phyloP scores from a whole-genome alignment of 2,113 vertebrate genomes.

The Asarcornis scutulata region DNA sequence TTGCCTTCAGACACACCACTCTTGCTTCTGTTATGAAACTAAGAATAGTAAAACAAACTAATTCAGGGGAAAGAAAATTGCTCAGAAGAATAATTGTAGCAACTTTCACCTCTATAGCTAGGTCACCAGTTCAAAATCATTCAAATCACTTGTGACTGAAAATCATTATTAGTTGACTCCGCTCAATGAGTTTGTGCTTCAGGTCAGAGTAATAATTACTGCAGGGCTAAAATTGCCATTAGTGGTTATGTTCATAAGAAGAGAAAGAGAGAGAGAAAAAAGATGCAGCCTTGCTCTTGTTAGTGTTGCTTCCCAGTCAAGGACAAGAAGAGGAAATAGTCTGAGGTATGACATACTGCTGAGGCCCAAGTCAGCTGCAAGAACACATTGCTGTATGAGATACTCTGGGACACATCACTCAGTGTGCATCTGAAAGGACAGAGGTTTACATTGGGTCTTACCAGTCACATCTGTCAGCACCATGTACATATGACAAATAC shows the following conservation, averaged over 20 bases:
- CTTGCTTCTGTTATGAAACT: constrained; percentile 3
- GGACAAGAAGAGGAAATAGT: not conserved
- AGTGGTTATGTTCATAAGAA: constrained; percentile 9
- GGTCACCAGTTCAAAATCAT: constrained; percentile 58
- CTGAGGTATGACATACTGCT: not conserved
- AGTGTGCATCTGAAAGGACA: not conserved
- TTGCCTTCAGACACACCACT: constrained; percentile 8
- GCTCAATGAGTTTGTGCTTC: constrained; percentile 47
- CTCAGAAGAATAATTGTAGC: constrained; percentile 54
- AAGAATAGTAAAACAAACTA: constrained; percentile 40
- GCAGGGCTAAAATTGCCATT: constrained; percentile 22
- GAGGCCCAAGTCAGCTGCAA: not conserved
- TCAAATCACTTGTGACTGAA: constrained; percentile 63
- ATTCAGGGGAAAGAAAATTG: constrained; percentile 30
- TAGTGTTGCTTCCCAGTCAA: not conserved
- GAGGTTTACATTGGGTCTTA: not conserved
- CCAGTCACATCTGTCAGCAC: not conserved
- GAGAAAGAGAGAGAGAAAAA: not conserved
- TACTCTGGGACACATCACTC: not conserved
- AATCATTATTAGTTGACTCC: constrained; percentile 68
- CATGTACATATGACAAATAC: not conserved
- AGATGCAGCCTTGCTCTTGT: not conserved
- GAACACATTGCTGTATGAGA: not conserved
- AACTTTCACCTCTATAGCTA: constrained; percentile 27
- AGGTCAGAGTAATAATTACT: constrained; percentile 65